Evolutionary conservation across 2,113 vertebrate species (phyloP), one percentile per base, ranked within the genome.

Genomic region (Cardinalis cardinalis): DNA sequence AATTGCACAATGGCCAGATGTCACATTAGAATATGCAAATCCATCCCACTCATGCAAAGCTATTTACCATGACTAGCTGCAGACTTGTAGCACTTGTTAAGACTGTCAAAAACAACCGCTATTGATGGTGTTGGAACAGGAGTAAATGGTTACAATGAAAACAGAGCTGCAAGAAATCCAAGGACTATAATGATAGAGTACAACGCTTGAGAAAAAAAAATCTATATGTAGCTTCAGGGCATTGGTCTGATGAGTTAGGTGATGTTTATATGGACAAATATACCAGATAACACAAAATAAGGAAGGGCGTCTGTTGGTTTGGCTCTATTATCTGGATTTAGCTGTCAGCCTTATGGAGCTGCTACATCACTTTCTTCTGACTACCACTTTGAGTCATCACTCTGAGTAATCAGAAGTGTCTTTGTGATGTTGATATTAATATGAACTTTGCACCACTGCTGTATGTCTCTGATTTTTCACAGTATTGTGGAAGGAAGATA

Each of bases 1-100:
- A 93, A 73, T 26, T 82, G 74, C 87, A 95, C 94, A 96, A 96
- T 95, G 89, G 93, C 94, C 95, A 95, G 95, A 96, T 96, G 94
- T 95, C 95, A 92, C 53, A 96, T 96, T 96, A 93, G 87, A 94
- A 96, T 96, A 96, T 95, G 94, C 82, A 94, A 96, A 96, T 95
- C 43, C 46, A 65, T 91, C 89, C 89, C 82, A 92, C 78, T 93
- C 91, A 85, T 84, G 84, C 89, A 95, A 87, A 94, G 89, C 87
- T 95, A 95, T 96, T 96, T 92, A 92, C 95, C 46, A 51, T 92
- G 94, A 94, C 93, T 95, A 93, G 82, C 78, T 93, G 71, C 69
- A 88, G 60, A 74, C 69, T 66, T 88, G 52, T 84, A 85, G 82
- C 82, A 78, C 84, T 93, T 83, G 84, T 64, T 89, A 92, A 92